Percentiles rank a stretch among this genome's conserved stretches.
phyloP scores from a whole-genome alignment of 2,888 invertebrate species.

The Anoncus sp. region DNA sequence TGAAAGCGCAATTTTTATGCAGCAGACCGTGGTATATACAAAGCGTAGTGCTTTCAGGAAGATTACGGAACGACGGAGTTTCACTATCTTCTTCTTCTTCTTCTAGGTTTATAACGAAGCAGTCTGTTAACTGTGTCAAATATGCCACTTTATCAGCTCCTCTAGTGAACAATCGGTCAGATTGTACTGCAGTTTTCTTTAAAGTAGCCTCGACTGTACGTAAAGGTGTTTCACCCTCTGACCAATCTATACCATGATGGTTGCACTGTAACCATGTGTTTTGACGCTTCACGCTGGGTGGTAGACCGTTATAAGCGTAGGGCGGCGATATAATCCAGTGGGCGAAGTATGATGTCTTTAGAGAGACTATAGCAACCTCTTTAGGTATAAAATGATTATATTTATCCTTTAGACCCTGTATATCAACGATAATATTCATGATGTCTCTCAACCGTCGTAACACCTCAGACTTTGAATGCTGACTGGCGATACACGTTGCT shows the following conservation, averaged over 20 bases:
- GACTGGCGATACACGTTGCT: too few species aligned
- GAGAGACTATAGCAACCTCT: conserved; percentile 1
- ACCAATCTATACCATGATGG: conserved; percentile 59
- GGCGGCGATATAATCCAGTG: conserved; percentile 15
- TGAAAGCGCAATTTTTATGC: not conserved
- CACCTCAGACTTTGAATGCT: too few species aligned
- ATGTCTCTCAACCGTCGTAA: too few species aligned
- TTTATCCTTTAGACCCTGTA: too few species aligned
- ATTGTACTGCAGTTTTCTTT: conserved; percentile 65
- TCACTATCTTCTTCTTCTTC: conserved; percentile 13
- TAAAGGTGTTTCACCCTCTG: conserved; percentile 31
- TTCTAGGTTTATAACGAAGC: conserved; percentile 34
- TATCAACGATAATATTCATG: too few species aligned
- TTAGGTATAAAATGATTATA: conserved; percentile 7
- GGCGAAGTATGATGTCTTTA: conserved; percentile 4
- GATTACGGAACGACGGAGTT: conserved; percentile 5
- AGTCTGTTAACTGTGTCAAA: not conserved
- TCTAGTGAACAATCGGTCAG: conserved; percentile 61
- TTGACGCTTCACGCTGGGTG: conserved; percentile 3
- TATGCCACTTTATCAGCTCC: conserved; percentile 13
- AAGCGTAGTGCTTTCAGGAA: not conserved
- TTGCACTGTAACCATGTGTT: conserved; percentile 25
- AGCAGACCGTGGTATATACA: not conserved
- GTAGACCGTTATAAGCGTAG: not conserved
- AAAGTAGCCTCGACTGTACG: too few species aligned